These are phyloP conservation scores for Drosophila biarmipes DNA, from an alignment of 1,140 invertebrate genomes.

Conservation along the genomic window DNA sequence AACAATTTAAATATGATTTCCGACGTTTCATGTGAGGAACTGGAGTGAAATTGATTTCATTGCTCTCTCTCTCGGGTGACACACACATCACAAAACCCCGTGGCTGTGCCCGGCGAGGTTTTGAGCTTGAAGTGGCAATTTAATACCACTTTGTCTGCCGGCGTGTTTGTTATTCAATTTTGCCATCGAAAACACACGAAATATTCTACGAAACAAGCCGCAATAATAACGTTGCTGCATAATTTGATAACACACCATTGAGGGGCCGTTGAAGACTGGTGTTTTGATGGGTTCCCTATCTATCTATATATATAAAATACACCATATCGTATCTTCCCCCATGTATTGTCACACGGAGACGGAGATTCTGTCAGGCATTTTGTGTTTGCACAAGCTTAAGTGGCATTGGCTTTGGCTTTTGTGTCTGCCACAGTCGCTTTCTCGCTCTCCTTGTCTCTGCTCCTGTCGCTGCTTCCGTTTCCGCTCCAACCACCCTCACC, in stretches of 20 bases:
- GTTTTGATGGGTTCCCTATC: conserved; percentile 41
- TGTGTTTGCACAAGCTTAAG: conserved; percentile 76
- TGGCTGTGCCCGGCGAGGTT: conserved; percentile 24
- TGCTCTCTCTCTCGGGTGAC: conserved; percentile 27
- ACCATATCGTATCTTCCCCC: conserved; percentile 5
- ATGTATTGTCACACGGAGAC: conserved; percentile 43
- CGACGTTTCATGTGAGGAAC: conserved; percentile 29
- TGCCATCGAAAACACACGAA: conserved; percentile 68
- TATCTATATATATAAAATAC: neutral
- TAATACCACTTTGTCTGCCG: conserved; percentile 66
- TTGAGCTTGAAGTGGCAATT: conserved; percentile 69
- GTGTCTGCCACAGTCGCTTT: neutral
- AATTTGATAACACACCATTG: conserved; percentile 66
- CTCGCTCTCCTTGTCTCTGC: neutral
- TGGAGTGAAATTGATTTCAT: conserved; percentile 48
- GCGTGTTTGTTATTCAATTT: conserved; percentile 73
- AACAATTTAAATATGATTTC: conserved; percentile 45
- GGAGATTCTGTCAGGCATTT: conserved; percentile 34
- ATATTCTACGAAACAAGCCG: conserved; percentile 62
- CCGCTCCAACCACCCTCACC: conserved; percentile 21
- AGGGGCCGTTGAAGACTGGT: conserved; percentile 40
- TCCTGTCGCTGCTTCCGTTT: conserved; percentile 55
- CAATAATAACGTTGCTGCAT: conserved; percentile 76
- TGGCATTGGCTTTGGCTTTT: conserved; percentile 70
- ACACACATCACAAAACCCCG: conserved; percentile 3